phyloP scores from a whole-genome alignment of 2,797 vertebrate genomes.

The Enteromius trimaculatus region DNA sequence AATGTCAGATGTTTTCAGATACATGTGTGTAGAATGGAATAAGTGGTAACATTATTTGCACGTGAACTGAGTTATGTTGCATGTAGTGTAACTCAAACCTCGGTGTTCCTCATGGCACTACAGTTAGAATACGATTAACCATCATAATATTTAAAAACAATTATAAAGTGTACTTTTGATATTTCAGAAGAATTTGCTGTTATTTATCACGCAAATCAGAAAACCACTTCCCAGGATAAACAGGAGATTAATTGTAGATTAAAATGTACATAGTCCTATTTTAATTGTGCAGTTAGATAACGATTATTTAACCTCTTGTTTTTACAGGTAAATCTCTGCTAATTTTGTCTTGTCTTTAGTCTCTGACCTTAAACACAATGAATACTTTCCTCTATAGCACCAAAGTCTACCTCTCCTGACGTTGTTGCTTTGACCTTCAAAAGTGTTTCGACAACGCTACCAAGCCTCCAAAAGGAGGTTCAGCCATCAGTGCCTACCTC shows the following conservation, averaged over 20 bases:
- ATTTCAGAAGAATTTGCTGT: background rate
- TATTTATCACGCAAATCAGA: background rate
- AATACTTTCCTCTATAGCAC: slow-evolving; percentile 74
- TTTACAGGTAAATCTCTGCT: slow-evolving; percentile 24
- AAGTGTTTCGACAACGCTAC: slow-evolving; percentile 59
- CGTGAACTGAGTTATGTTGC: background rate
- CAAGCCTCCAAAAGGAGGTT: slow-evolving; percentile 57
- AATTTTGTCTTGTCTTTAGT: slow-evolving; percentile 28
- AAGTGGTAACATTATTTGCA: background rate
- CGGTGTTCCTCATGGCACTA: background rate
- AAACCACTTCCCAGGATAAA: background rate
- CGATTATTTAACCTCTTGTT: slow-evolving; percentile 21
- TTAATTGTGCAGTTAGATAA: background rate
- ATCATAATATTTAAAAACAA: background rate
- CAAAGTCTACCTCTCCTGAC: slow-evolving; percentile 69
- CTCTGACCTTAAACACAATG: slow-evolving; percentile 64
- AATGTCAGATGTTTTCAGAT: slow-evolving; percentile 61
- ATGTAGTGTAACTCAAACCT: background rate
- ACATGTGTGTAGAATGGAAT: slow-evolving; percentile 46
- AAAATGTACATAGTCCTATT: background rate
- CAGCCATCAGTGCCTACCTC: slow-evolving; percentile 49
- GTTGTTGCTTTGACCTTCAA: slow-evolving; percentile 67
- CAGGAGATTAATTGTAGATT: background rate
- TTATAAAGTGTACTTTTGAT: background rate
- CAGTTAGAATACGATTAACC: background rate